A percentile compares a stretch with the other conserved stretches of the same genome.
These are phyloP conservation scores for Nomada ferruginata DNA, from an alignment of 2,888 invertebrate species.

Conservation along the genomic window DNA sequence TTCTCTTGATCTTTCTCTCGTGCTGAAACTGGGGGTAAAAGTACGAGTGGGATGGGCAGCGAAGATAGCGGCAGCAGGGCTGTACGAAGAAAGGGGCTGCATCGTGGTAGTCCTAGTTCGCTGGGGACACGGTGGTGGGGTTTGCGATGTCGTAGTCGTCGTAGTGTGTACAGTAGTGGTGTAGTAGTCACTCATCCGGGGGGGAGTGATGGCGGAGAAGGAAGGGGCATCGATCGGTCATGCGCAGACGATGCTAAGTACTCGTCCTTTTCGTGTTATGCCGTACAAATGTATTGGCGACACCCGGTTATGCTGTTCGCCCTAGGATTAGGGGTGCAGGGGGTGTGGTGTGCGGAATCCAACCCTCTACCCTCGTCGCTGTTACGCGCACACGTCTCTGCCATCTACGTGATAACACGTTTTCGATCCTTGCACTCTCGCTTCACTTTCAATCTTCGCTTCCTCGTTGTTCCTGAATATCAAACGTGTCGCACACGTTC, in stretches of 20 bases:
- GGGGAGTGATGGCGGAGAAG: slow-evolving; percentile 40
- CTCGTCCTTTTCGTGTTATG: slow-evolving; percentile 35
- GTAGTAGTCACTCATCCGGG: slow-evolving; percentile 44
- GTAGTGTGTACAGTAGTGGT: slow-evolving; percentile 51
- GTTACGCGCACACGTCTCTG: slow-evolving; percentile 1
- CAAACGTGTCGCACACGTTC: no score
- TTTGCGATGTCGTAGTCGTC: slow-evolving; percentile 40
- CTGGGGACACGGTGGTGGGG: slow-evolving; percentile 44
- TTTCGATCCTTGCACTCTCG: slow-evolving; percentile 13
- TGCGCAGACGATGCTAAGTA: slow-evolving; percentile 72
- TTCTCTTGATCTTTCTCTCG: slow-evolving; percentile 54
- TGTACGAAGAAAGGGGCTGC: slow-evolving; percentile 66
- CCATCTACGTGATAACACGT: background rate
- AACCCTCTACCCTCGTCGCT: slow-evolving; percentile 34
- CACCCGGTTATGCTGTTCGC: slow-evolving; percentile 41
- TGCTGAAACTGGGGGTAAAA: slow-evolving; percentile 44
- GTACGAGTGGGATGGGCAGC: slow-evolving; percentile 57
- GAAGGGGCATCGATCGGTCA: slow-evolving; percentile 78
- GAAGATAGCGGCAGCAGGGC: slow-evolving; percentile 57
- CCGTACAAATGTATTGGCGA: slow-evolving; percentile 44
- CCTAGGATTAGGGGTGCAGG: slow-evolving; percentile 39
- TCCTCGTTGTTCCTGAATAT: background rate
- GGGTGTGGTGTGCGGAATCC: slow-evolving; percentile 47
- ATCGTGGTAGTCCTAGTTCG: slow-evolving; percentile 54
- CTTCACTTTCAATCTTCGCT: slow-evolving; percentile 25